phyloP scores from a whole-genome alignment of 2,797 vertebrate species.

The Heterohyrax brucei region DNA sequence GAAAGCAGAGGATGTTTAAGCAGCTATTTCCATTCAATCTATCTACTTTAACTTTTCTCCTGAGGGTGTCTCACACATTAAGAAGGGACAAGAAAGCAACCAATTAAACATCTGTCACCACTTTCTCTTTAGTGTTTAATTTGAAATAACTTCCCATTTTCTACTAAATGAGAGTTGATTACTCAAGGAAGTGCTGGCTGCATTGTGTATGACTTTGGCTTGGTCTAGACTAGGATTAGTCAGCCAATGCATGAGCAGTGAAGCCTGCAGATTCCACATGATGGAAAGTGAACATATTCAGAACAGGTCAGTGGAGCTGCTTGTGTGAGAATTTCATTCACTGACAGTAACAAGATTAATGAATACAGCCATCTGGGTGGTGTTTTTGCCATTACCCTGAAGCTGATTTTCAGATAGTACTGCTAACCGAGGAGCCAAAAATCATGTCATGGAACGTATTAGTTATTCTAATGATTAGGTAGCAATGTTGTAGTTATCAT shows the following conservation, averaged over 20 bases:
- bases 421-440: slow-evolving; percentile 62
- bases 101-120: slow-evolving; percentile 74
- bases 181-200: slow-evolving; percentile 57
- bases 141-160: slow-evolving; percentile 77
- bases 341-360: slow-evolving; percentile 72
- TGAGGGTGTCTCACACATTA: slow-evolving; percentile 68
- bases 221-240: slow-evolving; percentile 69
- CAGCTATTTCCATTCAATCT: slow-evolving; percentile 56
- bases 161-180: slow-evolving; percentile 76
- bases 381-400: slow-evolving; percentile 19
- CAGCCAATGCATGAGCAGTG: slow-evolving; percentile 33
- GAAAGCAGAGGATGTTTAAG: slow-evolving; percentile 51
- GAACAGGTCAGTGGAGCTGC: slow-evolving; percentile 49
- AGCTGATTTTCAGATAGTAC: slow-evolving; percentile 55
- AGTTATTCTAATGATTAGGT: not conserved
- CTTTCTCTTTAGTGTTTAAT: slow-evolving; percentile 73
- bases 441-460: slow-evolving; percentile 7
- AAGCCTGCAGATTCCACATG: slow-evolving; percentile 50
- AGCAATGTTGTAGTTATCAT: not conserved
- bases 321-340: not conserved
- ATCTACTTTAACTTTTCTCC: slow-evolving; percentile 50
- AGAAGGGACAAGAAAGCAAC: slow-evolving; percentile 75
- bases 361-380: not conserved
- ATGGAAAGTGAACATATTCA: slow-evolving; percentile 63
- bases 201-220: slow-evolving; percentile 61